phyloP scores from a whole-genome alignment of 2,113 vertebrate species.

The Athene cunicularia region DNA sequence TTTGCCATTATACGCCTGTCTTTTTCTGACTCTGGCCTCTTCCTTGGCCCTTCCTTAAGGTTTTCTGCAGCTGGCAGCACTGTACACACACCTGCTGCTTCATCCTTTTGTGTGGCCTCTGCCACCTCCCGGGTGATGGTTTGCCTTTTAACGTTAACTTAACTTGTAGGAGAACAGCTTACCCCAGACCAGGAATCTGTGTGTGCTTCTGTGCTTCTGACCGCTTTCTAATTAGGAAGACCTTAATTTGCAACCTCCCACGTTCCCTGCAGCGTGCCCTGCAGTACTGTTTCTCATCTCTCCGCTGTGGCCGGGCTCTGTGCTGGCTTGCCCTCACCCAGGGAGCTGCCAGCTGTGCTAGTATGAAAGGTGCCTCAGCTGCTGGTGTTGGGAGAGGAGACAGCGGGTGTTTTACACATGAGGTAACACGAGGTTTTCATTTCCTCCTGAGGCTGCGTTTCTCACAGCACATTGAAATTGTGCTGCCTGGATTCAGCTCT shows the following conservation, averaged over 20 bases:
- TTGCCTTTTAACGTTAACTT: not conserved
- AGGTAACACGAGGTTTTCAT: not conserved
- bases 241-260: not conserved
- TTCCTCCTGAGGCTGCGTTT: not conserved
- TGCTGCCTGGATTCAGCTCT: not conserved
- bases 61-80: not conserved
- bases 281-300: not conserved
- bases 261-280: not conserved
- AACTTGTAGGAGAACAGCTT: not conserved
- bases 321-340: not conserved
- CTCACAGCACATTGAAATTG: not conserved
- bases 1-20: not conserved
- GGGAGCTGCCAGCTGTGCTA: not conserved
- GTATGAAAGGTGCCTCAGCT: not conserved
- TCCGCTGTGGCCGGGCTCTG: not conserved
- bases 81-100: not conserved
- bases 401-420: not conserved
- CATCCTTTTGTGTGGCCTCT: not conserved
- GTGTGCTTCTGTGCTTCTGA: not conserved
- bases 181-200: not conserved
- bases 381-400: not conserved
- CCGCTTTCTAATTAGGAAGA: slow-evolving; percentile 27
- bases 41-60: not conserved
- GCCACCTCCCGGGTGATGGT: not conserved
- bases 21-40: not conserved